A percentile compares a stretch with the other conserved stretches of the same genome.
phyloP scores from a whole-genome alignment of 2,888 invertebrate genomes.

The Pegoplata infirma region DNA sequence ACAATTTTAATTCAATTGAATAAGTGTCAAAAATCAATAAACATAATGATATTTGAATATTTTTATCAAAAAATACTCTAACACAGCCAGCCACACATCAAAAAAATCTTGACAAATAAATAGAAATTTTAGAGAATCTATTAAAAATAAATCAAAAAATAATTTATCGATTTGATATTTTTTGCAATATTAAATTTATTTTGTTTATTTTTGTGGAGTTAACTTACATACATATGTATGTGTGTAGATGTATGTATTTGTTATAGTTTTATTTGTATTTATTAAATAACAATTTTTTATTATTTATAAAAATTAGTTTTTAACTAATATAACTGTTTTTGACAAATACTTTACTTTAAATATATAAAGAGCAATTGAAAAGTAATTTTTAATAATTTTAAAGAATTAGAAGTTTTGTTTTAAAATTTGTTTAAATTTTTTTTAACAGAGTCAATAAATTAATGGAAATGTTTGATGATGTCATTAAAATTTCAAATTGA shows the following conservation, averaged over 20 bases:
- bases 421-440: no score
- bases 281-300: not conserved
- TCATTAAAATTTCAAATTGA: no score
- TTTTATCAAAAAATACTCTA: not conserved
- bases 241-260: not conserved
- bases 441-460: no score
- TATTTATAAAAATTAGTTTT: not conserved
- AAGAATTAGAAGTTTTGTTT: not conserved
- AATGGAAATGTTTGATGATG: no score
- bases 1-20: slow-evolving; percentile 26
- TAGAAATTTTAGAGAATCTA: not conserved
- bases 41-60: not conserved
- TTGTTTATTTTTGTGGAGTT: no score
- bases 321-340: not conserved
- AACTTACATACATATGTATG: not conserved
- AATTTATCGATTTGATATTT: not conserved
- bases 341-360: not conserved
- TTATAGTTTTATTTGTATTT: not conserved
- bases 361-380: not conserved
- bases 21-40: slow-evolving; percentile 33
- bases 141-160: not conserved
- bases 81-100: not conserved
- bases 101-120: not conserved
- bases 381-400: not conserved
- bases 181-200: not conserved